phyloP scores from a whole-genome alignment of 2,797 vertebrate genomes.

The Labroides dimidiatus region DNA sequence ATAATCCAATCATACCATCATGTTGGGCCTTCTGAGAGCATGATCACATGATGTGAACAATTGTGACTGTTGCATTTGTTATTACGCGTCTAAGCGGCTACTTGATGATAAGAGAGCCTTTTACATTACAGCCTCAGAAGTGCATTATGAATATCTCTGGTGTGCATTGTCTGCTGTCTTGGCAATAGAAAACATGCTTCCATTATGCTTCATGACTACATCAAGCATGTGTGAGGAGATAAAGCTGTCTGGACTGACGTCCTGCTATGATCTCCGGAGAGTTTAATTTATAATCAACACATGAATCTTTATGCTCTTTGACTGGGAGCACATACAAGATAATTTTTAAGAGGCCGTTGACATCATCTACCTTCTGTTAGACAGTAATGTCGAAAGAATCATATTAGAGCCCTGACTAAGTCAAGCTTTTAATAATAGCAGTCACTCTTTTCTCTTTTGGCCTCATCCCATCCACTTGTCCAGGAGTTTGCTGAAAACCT shows the following conservation, averaged over 20 bases:
- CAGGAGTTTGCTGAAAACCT: slow-evolving; percentile 90
- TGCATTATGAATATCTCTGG: slow-evolving; percentile 19
- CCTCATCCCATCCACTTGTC: background rate
- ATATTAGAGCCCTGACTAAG: too few species aligned
- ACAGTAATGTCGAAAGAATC: too few species aligned
- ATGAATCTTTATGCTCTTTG: slow-evolving; percentile 23
- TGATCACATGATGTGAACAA: background rate
- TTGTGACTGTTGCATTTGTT: slow-evolving; percentile 33
- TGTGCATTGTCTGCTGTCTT: slow-evolving; percentile 23
- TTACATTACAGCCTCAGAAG: slow-evolving; percentile 26
- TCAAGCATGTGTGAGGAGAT: slow-evolving; percentile 29
- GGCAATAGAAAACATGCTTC: slow-evolving; percentile 18
- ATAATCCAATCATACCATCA: too few species aligned
- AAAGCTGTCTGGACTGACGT: slow-evolving; percentile 27
- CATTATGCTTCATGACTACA: slow-evolving; percentile 17
- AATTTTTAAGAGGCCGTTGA: background rate
- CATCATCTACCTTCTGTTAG: background rate
- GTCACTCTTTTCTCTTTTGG: background rate
- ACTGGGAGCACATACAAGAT: background rate
- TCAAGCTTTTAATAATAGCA: background rate
- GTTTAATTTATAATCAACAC: slow-evolving; percentile 17
- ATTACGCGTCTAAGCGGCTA: slow-evolving; percentile 18
- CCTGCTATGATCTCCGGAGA: slow-evolving; percentile 36
- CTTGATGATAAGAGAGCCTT: slow-evolving; percentile 35
- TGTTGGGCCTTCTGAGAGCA: too few species aligned